Evolutionary conservation across 2,113 vertebrate genomes (phyloP).

Genomic region (Mustela nigripes): DNA sequence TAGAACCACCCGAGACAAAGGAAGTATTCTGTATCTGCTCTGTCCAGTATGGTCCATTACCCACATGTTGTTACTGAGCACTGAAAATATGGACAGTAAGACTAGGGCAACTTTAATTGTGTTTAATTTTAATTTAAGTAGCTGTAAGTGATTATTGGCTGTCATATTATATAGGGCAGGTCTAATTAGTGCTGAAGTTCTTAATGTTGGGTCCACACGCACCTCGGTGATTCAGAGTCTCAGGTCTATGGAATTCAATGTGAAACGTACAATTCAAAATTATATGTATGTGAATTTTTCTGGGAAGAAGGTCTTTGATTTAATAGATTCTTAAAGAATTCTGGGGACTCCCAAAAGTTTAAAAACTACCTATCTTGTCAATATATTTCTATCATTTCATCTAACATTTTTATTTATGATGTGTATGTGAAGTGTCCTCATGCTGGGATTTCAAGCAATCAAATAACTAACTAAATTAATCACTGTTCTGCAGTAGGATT

Average conservation of each 20-base stretch:
- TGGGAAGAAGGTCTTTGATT: neutral
- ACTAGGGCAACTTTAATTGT: neutral
- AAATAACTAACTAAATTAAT: slow-evolving; percentile 27
- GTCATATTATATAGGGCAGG: neutral
- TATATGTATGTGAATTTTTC: neutral
- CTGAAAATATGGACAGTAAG: neutral
- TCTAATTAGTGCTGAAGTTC: neutral
- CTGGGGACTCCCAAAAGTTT: neutral
- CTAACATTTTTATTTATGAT: slow-evolving; percentile 17
- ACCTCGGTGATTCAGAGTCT: neutral
- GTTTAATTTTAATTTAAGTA: slow-evolving; percentile 17
- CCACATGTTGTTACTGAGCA: neutral
- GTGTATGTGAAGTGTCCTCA: neutral
- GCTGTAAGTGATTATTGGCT: neutral
- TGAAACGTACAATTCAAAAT: neutral
- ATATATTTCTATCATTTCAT: neutral
- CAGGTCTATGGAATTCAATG: neutral
- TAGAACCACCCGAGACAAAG: neutral
- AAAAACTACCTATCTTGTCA: neutral
- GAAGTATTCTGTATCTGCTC: neutral
- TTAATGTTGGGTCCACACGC: neutral
- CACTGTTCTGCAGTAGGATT: neutral
- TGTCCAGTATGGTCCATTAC: neutral
- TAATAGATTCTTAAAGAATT: slow-evolving; percentile 36
- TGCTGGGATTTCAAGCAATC: neutral